These are phyloP conservation scores for Dynastes maya DNA, from an alignment of 2,888 invertebrate genomes.

Conservation along the genomic window DNA sequence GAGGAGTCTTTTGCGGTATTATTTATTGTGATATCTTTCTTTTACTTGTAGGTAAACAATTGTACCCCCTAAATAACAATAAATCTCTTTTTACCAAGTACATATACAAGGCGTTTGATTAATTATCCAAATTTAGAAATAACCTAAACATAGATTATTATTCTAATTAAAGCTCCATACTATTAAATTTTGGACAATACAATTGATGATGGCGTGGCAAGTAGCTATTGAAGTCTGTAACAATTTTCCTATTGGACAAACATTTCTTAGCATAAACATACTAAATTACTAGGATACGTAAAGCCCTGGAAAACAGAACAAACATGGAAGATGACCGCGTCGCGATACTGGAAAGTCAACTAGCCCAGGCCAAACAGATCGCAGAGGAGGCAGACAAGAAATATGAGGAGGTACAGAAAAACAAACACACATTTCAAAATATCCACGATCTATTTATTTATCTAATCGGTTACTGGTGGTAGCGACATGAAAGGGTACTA, in stretches of 20 bases:
- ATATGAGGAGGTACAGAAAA: conserved; percentile 96
- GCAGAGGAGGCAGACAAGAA: conserved; percentile 99
- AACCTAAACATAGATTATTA: not conserved
- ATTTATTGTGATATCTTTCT: too few relatives aligned
- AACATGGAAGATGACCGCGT: conserved; percentile 99
- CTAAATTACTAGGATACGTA: conserved; percentile 84
- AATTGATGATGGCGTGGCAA: not conserved
- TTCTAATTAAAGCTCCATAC: not conserved
- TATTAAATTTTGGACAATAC: not conserved
- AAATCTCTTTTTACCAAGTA: too few relatives aligned
- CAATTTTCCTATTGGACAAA: not conserved
- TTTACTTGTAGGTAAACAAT: too few relatives aligned
- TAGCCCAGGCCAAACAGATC: conserved; percentile 98
- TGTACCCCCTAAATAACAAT: too few relatives aligned
- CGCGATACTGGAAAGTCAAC: conserved; percentile 96
- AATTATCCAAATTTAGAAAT: too few relatives aligned
- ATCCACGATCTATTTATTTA: conserved; percentile 37
- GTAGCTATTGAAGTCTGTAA: conserved; percentile 36
- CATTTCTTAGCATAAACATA: conserved; percentile 30
- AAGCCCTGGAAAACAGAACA: conserved; percentile 98
- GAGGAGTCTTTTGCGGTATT: too few relatives aligned
- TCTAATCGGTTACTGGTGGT: not conserved
- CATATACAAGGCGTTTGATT: too few relatives aligned
- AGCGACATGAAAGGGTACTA: conserved; percentile 64
- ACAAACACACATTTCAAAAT: conserved; percentile 31